Conservation (phyloP, 2,888 invertebrate species). For the Scelioninae gen. 1 region DNA sequence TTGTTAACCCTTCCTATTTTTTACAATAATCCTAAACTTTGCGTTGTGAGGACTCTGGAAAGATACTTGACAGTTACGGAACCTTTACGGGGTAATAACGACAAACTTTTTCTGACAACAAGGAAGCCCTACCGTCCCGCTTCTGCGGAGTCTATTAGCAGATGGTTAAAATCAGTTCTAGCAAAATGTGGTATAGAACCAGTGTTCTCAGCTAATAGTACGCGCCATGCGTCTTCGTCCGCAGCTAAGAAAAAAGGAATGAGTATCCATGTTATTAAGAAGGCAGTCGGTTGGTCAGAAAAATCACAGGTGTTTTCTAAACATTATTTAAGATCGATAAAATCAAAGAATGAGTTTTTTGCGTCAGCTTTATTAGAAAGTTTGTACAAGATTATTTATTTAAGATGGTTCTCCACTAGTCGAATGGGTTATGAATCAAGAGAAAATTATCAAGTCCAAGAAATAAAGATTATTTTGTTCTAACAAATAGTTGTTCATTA, state of each 20-base stretch:
- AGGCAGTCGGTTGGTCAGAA: conserved; percentile 21
- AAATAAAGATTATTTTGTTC: too few relatives aligned
- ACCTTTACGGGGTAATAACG: background rate
- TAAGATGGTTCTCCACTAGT: too few relatives aligned
- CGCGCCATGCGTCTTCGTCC: conserved; percentile 74
- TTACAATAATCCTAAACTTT: conserved; percentile 30
- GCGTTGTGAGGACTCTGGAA: conserved; percentile 22
- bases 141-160: background rate
- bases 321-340: conserved; percentile 7
- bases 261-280: conserved; percentile 67
- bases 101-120: background rate
- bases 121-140: background rate
- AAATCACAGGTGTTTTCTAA: conserved; percentile 9
- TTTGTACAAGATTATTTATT: background rate
- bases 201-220: conserved; percentile 1
- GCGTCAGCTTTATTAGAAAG: background rate
- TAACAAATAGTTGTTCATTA: background rate
- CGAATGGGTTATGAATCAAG: too few relatives aligned
- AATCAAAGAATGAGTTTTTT: background rate
- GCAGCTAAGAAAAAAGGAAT: conserved; percentile 70
- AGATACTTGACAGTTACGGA: conserved; percentile 9
- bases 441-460: too few relatives aligned
- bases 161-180: conserved; percentile 9
- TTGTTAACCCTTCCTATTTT: conserved; percentile 6
- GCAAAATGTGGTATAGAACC: background rate